Evolutionary conservation across 1,140 invertebrate genomes (phyloP), one percentile per base, ranked within the genome.

Genomic region (Drosophila sucinea): DNA sequence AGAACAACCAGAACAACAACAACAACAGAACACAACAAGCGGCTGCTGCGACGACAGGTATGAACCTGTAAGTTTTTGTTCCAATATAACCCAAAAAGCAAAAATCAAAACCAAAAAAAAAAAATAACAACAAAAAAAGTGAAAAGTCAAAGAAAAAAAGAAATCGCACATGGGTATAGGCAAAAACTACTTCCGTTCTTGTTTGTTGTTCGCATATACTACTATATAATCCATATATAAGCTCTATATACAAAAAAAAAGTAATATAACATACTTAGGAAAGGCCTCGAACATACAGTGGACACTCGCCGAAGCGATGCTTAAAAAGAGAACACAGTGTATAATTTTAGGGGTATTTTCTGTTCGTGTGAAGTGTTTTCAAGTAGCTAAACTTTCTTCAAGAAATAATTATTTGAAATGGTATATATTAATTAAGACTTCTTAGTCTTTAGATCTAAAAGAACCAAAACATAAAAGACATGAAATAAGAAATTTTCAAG

Each of bases 41-140:
- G 33, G 58, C 82, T n/a, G 29, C 71, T 47, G 72, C 74, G 67
- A 90, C 89, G 77, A 91, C 83, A 92, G 91, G 91, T 92, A 92
- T 91, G 91, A 90, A 91, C 94, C 94, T 95, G 95, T 95, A 95
- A 96, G 95, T 95, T 95, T 79, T 94, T 92, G 83, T 93, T 92
- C 85, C 81, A 81, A 76, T 73, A 69, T 67, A 79, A 76, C 55
- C 67, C 68, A 73, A 66, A 68, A 71, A 64, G 17, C 54, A 51
- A 73, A 70, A 44, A 33, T n/a, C 8, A 30, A 58, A 77, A 60
- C 10, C 56, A 3, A 56, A 58, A 66, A 62, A 32, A 23, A n/a
- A 63, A 68, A 55, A 64, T 55, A 69, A 81, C 74, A 74, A 74
- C 60, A 67, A 73, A 80, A 70, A 70, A 65, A 69, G 54, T 51